Percentiles rank a stretch among this genome's conserved stretches.
These are phyloP conservation scores for Chloromyia formosa DNA, from an alignment of 2,888 invertebrate genomes.

Conservation along the genomic window DNA sequence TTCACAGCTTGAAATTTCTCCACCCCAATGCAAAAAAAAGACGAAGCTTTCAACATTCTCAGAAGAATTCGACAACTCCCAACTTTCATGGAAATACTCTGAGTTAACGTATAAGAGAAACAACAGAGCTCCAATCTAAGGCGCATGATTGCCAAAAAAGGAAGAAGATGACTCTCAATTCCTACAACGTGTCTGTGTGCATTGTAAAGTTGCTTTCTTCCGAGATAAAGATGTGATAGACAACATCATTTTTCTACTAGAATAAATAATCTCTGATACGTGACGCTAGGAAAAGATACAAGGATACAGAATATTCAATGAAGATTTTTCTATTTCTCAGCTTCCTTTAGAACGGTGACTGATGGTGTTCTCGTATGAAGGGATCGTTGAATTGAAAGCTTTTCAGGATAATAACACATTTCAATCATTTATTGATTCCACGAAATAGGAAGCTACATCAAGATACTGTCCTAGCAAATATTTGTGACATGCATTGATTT, in stretches of 20 bases:
- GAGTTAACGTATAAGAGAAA: conserved; percentile 19
- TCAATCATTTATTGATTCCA: no score
- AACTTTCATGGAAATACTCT: no score
- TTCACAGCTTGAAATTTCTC: no score
- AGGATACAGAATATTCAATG: background rate
- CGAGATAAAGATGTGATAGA: conserved; percentile 1
- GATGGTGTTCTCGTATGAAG: no score
- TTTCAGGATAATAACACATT: no score
- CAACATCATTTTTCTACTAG: conserved; percentile 1
- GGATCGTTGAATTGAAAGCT: no score
- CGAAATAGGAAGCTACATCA: no score
- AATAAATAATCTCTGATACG: conserved; percentile 9
- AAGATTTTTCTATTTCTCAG: conserved; percentile 23
- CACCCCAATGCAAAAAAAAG: no score
- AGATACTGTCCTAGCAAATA: no score
- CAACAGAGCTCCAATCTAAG: background rate
- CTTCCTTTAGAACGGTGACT: background rate
- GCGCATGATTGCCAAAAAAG: conserved; percentile 10
- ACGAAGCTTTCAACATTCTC: no score
- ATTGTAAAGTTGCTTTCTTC: background rate
- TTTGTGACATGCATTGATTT: no score
- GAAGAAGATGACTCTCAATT: background rate
- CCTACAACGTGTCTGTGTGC: background rate
- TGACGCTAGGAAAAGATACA: background rate
- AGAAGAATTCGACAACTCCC: no score